Percentiles rank a stretch among this genome's conserved stretches.
Conservation (phyloP, 2,113 vertebrate species). For the Symphodus melops region DNA sequence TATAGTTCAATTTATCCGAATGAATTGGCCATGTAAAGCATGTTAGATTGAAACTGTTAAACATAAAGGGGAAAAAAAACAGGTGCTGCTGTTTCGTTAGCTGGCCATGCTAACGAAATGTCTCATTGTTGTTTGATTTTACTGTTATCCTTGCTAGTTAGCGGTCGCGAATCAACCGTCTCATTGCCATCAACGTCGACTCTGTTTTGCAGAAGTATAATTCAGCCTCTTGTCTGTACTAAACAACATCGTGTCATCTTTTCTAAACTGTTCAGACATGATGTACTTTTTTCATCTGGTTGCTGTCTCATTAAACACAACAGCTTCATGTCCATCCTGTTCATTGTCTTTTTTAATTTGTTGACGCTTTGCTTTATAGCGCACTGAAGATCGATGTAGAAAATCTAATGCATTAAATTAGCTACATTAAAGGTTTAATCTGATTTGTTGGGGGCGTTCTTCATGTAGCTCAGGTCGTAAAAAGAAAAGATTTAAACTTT, state of each 20-base stretch:
- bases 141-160: slow-evolving; percentile 1
- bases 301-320: slow-evolving; percentile 60
- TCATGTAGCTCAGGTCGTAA: too few species aligned
- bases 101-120: neutral
- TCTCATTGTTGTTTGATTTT: too few species aligned
- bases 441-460: too few species aligned
- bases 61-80: too few species aligned
- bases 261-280: slow-evolving; percentile 32
- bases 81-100: too few species aligned
- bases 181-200: neutral
- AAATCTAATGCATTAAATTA: neutral
- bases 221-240: slow-evolving; percentile 11
- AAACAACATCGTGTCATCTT: slow-evolving; percentile 14
- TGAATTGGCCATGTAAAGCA: too few species aligned
- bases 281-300: slow-evolving; percentile 22
- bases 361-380: neutral
- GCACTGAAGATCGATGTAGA: neutral
- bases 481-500: too few species aligned
- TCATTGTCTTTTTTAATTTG: slow-evolving; percentile 19
- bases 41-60: too few species aligned
- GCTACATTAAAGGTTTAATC: too few species aligned
- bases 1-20: too few species aligned
- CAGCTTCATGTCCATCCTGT: slow-evolving; percentile 40
- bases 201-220: slow-evolving; percentile 13
- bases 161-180: neutral